Evolutionary conservation across 2,113 vertebrate species (phyloP).

Genomic region (Oreochromis tanganicae): DNA sequence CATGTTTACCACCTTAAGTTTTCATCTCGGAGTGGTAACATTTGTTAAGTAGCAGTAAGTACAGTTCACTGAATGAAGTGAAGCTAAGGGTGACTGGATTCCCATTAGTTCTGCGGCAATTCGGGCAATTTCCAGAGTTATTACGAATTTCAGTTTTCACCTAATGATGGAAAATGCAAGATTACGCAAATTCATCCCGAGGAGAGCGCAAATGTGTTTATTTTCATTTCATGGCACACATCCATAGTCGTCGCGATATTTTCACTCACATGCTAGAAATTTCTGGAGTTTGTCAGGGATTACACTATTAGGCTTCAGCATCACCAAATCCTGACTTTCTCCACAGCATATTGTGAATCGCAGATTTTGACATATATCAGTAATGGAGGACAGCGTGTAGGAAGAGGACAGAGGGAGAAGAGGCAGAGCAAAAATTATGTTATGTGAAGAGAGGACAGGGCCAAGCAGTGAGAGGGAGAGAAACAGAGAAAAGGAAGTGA

Average conservation of each 20-base stretch:
- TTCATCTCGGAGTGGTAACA: background rate
- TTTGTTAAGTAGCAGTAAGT: background rate
- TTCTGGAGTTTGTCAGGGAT: background rate
- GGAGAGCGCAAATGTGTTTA: background rate
- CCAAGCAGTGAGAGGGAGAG: background rate
- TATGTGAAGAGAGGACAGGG: background rate
- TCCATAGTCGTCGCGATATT: background rate
- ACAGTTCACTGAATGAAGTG: background rate
- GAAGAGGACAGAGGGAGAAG: background rate
- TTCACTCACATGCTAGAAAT: background rate
- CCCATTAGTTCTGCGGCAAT: background rate
- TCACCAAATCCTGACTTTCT: background rate
- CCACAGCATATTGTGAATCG: background rate
- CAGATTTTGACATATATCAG: background rate
- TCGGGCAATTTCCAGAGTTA: background rate
- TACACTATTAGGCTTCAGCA: background rate
- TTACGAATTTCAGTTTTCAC: background rate
- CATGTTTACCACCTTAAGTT: background rate
- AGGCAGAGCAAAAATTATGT: background rate
- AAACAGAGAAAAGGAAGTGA: background rate
- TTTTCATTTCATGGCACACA: background rate
- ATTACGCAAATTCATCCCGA: background rate
- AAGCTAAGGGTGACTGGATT: background rate
- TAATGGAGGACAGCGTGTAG: background rate
- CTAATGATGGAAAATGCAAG: background rate